Evolutionary conservation across 2,888 invertebrate species (phyloP), one percentile per base, ranked within the genome.

Genomic region (Trissonchulus latispiculum): DNA sequence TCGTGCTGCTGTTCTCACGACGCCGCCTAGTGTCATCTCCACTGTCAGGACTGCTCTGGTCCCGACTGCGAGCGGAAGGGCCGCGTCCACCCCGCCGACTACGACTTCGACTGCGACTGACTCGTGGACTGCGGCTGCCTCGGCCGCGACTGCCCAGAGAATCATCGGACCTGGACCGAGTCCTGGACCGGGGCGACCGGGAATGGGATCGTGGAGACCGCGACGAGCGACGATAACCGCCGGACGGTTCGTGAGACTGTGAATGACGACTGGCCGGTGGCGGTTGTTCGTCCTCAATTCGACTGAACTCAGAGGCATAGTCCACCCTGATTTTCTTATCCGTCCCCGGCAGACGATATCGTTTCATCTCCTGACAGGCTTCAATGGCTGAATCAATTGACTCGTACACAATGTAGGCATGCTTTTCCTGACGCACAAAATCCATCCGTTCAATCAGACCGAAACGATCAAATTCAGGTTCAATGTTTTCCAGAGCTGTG

Each of bases 391-490:
- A 95, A 85, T 96, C 95, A 75, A 95, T 92, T 0, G 93, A 94
- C 83, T 95, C 96, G 85, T 95, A 99, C 75, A 94, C 87, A 81
- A 97, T 95, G 82, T 93, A 95, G 0, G 95, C 95, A 83, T 92
- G 91, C 75, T 90, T 90, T 82, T 95, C 72, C 1, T 94, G 95
- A 84, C 94, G 94, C 48, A 91, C 91, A 86, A 96, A 99, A 83
- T 97, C 97, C 79, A 99, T 95, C 84, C 95, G 94, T 82, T 96
- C 93, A 61, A 99, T 96, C 1, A 92, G 93, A 23, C 99, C 99
- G 85, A 97, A 99, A 75, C 96, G 87, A 85, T 97, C 96, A 85
- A 99, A 97, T 84, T 99, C 97, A 71, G 93, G 87, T 83, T 95
- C 94, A 28, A 99, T 85, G 79, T 93, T 92, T 1, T 93, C 91